Conservation (phyloP, 2,797 vertebrate species). For the Ctenochaetus hawaiiensis region DNA sequence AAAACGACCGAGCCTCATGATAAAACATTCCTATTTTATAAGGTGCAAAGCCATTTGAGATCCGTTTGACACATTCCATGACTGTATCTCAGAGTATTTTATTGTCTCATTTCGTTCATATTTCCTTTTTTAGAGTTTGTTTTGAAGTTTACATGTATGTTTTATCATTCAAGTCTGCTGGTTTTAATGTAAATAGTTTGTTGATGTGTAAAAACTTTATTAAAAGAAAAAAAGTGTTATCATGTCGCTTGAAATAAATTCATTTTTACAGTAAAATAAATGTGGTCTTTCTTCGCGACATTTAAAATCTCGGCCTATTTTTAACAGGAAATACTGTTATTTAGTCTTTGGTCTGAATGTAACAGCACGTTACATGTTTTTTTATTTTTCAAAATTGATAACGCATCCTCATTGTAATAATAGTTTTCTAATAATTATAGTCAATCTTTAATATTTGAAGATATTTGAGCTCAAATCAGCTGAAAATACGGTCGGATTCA, state of each 20-base stretch:
- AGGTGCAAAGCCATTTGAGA: conserved; percentile 71
- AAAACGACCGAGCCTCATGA: conserved; percentile 49
- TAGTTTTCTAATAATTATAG: neutral
- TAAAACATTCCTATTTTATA: conserved; percentile 59
- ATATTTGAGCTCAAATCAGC: neutral
- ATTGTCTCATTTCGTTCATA: conserved; percentile 31
- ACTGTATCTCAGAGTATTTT: conserved; percentile 46
- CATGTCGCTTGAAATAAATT: conserved; percentile 63
- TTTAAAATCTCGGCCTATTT: neutral
- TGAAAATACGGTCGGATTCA: neutral
- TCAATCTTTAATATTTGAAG: neutral
- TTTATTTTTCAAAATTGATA: neutral
- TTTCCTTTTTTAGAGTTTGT: conserved; percentile 27
- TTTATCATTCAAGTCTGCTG: conserved; percentile 9
- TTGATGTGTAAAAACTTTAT: conserved; percentile 46
- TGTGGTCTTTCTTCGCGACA: conserved; percentile 4
- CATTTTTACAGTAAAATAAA: conserved; percentile 57
- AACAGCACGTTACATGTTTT: neutral
- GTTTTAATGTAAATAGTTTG: conserved; percentile 60
- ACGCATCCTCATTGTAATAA: neutral
- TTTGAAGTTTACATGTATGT: conserved; percentile 33
- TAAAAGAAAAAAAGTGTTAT: conserved; percentile 29
- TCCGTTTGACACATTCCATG: conserved; percentile 68
- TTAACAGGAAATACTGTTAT: too few relatives aligned
- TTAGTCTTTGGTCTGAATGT: neutral